Evolutionary conservation across 64 coral and sea anemone genomes (phyloP), one percentile per base, ranked within the genome.

Genomic region (Stylophora pistillata): DNA sequence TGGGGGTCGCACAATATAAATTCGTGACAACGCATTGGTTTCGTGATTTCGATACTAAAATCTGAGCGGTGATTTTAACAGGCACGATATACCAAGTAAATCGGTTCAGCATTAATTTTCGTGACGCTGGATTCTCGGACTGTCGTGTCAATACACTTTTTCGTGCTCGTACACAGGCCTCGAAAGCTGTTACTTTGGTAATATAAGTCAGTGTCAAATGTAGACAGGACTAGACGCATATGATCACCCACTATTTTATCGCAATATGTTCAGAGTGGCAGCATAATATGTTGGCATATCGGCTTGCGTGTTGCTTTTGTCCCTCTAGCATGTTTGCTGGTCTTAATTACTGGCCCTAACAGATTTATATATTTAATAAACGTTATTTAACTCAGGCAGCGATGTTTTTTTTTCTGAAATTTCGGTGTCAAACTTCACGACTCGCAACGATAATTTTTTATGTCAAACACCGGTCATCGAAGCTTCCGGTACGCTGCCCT

Each of bases 1-100:
- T 84, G 80, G 80, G 80, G 78, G 80, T 68, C 64, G 57, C 57
- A 5, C 32, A 37, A 25, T 10, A 37, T 17, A 84, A 5, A 68
- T 84, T 84, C 80, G 80, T 84, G 80, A 84, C 80, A 84, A 70
- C 31, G 37, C 78, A 64, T 58, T 79, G 7, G 64, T 64, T 64
- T 82, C 78, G 78, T 82, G 78, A 82, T 68, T 68, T 68, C 64
- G 21, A 68, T 64, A 64, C 56, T 82, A 37, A 84, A 69, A 84
- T 69, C 33, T n/a, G 15, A 53, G 30, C 80, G 34, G 29, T 33
- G 62, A 21, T 65, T 70, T 68, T 53, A 84, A 84, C 33, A 84
- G n/a, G 80, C 80, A 84, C 58, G 80, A 84, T 84, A 84, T 69
- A 53, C 31, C 13, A 25, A 47, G 37, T 59, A 64, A 13, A 82